Percentiles rank a stretch among this genome's conserved stretches.
Evolutionary conservation across 1,140 invertebrate genomes (phyloP).

Genomic region (Limonius californicus): DNA sequence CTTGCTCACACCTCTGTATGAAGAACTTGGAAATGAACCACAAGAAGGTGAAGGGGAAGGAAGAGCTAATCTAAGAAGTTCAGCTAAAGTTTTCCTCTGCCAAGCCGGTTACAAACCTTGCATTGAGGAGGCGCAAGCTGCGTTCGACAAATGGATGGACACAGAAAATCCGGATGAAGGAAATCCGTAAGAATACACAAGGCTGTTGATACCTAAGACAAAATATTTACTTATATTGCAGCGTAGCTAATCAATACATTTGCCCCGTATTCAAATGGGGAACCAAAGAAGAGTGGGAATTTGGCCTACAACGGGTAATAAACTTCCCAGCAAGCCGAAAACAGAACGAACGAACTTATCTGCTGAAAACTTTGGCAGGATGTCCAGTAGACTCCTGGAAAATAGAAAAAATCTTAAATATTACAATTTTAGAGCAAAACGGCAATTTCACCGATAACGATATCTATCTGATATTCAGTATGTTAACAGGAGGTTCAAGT

Average conservation of each 20-base stretch:
- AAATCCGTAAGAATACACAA: constrained; percentile 73
- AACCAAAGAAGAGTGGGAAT: constrained; percentile 70
- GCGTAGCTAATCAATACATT: constrained; percentile 66
- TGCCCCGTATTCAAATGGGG: constrained; percentile 77
- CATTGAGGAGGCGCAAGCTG: constrained; percentile 60
- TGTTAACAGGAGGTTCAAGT: constrained; percentile 60
- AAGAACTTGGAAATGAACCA: constrained; percentile 55
- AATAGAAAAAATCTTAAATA: constrained; percentile 63
- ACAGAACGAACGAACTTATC: constrained; percentile 67
- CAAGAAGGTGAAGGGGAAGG: constrained; percentile 55
- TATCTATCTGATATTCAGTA: constrained; percentile 66
- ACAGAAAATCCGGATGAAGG: constrained; percentile 63
- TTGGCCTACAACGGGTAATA: constrained; percentile 67
- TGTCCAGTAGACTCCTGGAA: constrained; percentile 66
- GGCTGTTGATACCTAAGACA: too few species aligned
- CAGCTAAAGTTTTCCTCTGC: constrained; percentile 65
- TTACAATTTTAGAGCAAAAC: constrained; percentile 62
- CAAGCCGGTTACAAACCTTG: constrained; percentile 68
- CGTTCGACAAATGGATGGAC: constrained; percentile 65
- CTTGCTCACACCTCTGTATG: constrained; percentile 62
- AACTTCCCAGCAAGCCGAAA: constrained; percentile 65
- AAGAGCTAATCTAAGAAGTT: constrained; percentile 57
- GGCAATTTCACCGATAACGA: constrained; percentile 70
- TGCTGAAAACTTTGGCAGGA: constrained; percentile 69
- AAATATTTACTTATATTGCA: constrained; percentile 44